These are phyloP conservation scores for Rotaria magnacalcarata DNA, from an alignment of 2,888 invertebrate genomes.

Conservation along the genomic window DNA sequence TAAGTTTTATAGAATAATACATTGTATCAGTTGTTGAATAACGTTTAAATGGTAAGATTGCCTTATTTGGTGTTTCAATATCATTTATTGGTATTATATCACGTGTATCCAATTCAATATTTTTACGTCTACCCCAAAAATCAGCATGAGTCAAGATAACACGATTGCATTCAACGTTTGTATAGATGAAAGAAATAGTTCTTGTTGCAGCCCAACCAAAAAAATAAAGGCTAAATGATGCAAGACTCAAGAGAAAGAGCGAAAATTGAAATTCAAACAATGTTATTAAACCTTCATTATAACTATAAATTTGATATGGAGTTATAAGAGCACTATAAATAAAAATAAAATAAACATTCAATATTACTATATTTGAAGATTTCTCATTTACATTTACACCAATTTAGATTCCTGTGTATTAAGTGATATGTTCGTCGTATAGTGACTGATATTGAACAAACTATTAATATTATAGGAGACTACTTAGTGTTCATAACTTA, in stretches of 20 bases:
- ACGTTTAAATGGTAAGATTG: slow-evolving; percentile 1
- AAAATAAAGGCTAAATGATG: background rate
- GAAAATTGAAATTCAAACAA: background rate
- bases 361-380: no score
- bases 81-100: slow-evolving; percentile 29
- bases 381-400: no score
- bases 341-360: background rate
- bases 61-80: slow-evolving; percentile 12
- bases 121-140: slow-evolving; percentile 1
- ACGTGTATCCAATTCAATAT: slow-evolving; percentile 14
- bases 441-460: no score
- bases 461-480: no score
- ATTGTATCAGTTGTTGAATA: background rate
- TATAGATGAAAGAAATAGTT: background rate
- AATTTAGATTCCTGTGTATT: no score
- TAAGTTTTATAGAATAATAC: background rate
- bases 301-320: background rate
- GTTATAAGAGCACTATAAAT: background rate
- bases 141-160: background rate
- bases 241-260: background rate
- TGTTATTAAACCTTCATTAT: background rate
- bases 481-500: no score
- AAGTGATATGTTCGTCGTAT: no score
- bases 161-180: background rate
- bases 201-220: slow-evolving; percentile 6